phyloP scores from a whole-genome alignment of 2,113 vertebrate species.

The Antigone vipio region DNA sequence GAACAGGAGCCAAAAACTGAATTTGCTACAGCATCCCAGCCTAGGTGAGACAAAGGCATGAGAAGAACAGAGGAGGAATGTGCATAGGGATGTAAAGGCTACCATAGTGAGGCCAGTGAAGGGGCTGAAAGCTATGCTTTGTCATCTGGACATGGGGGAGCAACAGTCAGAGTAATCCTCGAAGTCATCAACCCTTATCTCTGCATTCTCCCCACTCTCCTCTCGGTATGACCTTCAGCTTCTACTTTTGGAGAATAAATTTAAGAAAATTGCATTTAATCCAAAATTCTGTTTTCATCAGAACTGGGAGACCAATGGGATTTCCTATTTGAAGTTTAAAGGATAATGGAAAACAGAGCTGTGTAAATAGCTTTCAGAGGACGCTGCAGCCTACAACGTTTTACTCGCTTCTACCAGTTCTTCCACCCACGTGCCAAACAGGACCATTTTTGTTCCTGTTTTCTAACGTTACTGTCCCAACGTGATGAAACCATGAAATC shows the following conservation, averaged over 20 bases:
- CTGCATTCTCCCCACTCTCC: background rate
- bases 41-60: background rate
- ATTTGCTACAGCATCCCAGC: background rate
- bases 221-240: background rate
- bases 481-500: background rate
- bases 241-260: background rate
- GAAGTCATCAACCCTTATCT: background rate
- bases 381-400: background rate
- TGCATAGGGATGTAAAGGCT: background rate
- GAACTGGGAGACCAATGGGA: background rate
- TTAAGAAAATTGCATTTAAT: background rate
- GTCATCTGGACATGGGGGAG: background rate
- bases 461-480: background rate
- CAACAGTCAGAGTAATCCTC: background rate
- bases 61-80: background rate
- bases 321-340: conserved; percentile 22
- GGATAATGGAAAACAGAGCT: conserved; percentile 11
- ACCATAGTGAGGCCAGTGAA: background rate
- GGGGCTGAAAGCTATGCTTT: background rate
- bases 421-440: background rate
- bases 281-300: background rate
- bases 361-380: background rate
- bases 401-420: background rate
- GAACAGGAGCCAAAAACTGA: background rate
- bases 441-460: background rate